Base-by-base conservation (phyloP, 2,888 invertebrate species). In the Nowickia ferox region DNA sequence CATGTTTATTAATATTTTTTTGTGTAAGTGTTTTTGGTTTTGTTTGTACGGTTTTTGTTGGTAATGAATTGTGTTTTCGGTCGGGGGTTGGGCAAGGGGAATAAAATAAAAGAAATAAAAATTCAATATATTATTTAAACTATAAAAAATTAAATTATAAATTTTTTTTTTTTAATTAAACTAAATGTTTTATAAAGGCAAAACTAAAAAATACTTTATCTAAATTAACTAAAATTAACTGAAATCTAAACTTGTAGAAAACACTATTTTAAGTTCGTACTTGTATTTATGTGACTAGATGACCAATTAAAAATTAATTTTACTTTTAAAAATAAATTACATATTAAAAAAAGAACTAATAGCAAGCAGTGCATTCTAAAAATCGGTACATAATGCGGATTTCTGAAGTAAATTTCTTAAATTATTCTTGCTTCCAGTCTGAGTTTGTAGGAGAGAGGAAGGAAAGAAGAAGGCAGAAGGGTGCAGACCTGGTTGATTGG, bases 61-160 rank as follows among this genome's bases (percentile, higher is more conserved):
- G 44, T 44, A 57, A 61, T 63, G 10, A 81, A 61, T 85, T 71
- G 68, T 84, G 85, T 63, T 66, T 84, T 84, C 59, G 59, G 81
- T 81, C 81, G 77, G 65, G 15, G 69, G 57, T 71, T 51, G 86
- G 57, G 80, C 57, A 69, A 78, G 68, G 19, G 44, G 69, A 80
- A 86, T 79, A 55, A 44, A 75, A 78, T 71, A 74, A 87, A 79
- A 80, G 78, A 83, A 87, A 63, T 51, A 61, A 78, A 76, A 75
- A 63, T 42, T 38, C 9, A 75, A 44, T 46, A 55, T 84, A 79
- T 63, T 53, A 51, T 65, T 22, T 30, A 59, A 79, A 75, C 66
- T 75, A 71, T 46, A 59, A 65, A 57, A 63, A 80, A 22, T 17
- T 53, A 61, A 69, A 75, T 38, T 4, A 53, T n/a, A 63, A 46